phyloP scores from a whole-genome alignment of 1,140 invertebrate genomes.

The Lucilia cuprina region DNA sequence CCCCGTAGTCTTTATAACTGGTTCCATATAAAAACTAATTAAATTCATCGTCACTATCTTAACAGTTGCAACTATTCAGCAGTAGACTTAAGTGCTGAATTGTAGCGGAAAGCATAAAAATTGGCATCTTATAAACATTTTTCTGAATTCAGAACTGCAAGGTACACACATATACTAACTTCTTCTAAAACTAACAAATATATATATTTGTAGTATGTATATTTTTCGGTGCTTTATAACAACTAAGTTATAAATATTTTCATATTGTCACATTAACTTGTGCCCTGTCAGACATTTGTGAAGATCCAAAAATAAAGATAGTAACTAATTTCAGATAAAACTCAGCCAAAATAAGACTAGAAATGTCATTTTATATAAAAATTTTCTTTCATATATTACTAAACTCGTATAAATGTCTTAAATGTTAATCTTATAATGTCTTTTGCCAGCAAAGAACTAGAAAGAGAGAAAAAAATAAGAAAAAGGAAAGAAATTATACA shows the following conservation, averaged over 20 bases:
- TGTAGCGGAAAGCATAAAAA: too few relatives aligned
- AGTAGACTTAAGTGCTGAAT: too few relatives aligned
- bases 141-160: too few relatives aligned
- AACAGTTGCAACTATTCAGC: too few relatives aligned
- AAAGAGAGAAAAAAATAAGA: neutral
- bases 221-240: neutral
- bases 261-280: constrained; percentile 26
- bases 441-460: neutral
- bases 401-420: neutral
- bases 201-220: neutral
- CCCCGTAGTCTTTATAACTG: too few relatives aligned
- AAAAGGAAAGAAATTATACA: neutral
- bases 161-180: too few relatives aligned
- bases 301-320: neutral
- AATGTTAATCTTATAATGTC: constrained; percentile 2
- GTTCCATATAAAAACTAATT: too few relatives aligned
- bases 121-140: too few relatives aligned
- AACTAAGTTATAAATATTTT: constrained; percentile 21
- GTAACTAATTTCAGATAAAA: constrained; percentile 25
- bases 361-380: neutral
- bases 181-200: neutral
- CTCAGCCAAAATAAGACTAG: neutral
- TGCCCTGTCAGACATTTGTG: neutral
- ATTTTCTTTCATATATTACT: neutral
- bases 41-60: too few relatives aligned